Evolutionary conservation across 2,888 invertebrate genomes (phyloP).

Genomic region (Dicroscelio sp.): DNA sequence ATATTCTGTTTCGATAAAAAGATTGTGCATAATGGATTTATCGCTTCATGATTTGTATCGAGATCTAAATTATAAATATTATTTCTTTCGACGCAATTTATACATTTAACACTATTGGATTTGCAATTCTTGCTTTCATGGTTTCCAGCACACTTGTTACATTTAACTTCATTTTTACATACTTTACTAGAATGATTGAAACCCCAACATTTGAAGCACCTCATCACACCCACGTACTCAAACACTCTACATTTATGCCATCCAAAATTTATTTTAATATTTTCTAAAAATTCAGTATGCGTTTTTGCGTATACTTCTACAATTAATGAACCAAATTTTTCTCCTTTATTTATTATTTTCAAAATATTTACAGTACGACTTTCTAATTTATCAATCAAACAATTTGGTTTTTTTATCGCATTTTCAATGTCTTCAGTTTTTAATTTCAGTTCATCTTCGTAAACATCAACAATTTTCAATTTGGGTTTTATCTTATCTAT

Average conservation of each 20-base stretch:
- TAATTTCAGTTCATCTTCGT: constrained; percentile 11
- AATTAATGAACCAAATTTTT: background rate
- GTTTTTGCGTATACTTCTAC: constrained; percentile 5
- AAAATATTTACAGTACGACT: background rate
- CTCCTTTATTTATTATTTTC: constrained; percentile 7
- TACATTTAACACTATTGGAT: background rate
- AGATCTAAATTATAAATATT: background rate
- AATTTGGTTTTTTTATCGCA: constrained; percentile 20
- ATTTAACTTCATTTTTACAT: background rate
- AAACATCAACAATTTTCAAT: constrained; percentile 18
- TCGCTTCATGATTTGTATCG: background rate
- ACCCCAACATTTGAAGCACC: constrained; percentile 43
- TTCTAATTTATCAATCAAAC: background rate
- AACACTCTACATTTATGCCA: constrained; percentile 37
- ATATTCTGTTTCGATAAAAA: background rate
- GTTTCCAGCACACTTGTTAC: constrained; percentile 27
- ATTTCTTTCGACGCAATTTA: constrained; percentile 15
- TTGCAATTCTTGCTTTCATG: background rate
- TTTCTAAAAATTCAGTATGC: constrained; percentile 4
- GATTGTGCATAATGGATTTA: background rate
- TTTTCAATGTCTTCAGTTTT: background rate
- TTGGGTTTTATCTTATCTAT: constrained; percentile 8
- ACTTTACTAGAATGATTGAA: background rate
- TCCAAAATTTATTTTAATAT: constrained; percentile 11
- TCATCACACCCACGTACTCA: background rate